Evolutionary conservation across 1,140 invertebrate species (phyloP).

Genomic region (Ceratitis capitata): DNA sequence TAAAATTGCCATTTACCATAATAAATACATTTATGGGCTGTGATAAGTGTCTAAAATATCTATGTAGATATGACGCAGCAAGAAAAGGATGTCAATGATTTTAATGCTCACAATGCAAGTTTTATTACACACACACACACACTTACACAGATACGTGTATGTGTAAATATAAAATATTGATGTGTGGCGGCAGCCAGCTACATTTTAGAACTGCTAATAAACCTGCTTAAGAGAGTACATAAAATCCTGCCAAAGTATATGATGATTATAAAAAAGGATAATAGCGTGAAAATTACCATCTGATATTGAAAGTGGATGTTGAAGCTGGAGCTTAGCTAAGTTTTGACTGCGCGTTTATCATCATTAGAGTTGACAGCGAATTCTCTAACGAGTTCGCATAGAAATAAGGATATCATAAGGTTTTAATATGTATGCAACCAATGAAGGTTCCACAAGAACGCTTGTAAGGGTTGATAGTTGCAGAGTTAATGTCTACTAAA

Average conservation of each 20-base stretch:
- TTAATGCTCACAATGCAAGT: conserved; percentile 12
- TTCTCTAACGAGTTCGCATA: background rate
- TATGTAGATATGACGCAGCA: too few species aligned
- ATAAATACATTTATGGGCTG: conserved; percentile 9
- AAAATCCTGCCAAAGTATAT: background rate
- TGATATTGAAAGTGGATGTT: background rate
- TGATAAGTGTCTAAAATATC: too few species aligned
- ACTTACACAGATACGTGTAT: too few species aligned
- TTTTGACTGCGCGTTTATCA: background rate
- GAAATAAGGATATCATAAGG: background rate
- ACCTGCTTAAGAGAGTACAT: background rate
- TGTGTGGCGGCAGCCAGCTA: background rate
- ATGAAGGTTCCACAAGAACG: background rate
- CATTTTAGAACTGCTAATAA: conserved; percentile 4
- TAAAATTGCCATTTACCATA: too few species aligned
- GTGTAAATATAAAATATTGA: conserved; percentile 29
- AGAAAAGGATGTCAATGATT: background rate
- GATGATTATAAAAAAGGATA: background rate
- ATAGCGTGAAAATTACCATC: conserved; percentile 7
- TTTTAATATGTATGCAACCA: too few species aligned
- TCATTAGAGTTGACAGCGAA: background rate
- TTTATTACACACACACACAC: too few species aligned
- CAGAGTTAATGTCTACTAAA: background rate
- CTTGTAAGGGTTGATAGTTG: background rate
- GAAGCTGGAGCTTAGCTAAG: background rate